These are phyloP conservation scores for Antheraea yamamai DNA, from an alignment of 2,888 invertebrate species.

Conservation along the genomic window DNA sequence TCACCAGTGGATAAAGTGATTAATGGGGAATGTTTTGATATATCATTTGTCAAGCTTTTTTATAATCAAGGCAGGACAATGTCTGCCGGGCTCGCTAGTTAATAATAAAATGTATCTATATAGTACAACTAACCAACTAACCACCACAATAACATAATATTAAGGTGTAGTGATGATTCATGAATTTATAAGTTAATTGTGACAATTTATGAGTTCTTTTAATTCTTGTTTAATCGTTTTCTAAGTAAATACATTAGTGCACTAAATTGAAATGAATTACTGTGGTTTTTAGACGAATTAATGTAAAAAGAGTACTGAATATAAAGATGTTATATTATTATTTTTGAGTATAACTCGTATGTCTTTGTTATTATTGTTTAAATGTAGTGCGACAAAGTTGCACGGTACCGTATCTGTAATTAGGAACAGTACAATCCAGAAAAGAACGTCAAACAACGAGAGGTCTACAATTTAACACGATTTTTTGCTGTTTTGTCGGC, in stretches of 20 bases:
- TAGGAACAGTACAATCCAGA: no score
- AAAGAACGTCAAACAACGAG: no score
- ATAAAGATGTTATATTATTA: not conserved
- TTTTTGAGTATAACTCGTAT: not conserved
- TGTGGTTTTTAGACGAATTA: not conserved
- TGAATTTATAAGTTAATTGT: not conserved
- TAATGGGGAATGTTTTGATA: no score
- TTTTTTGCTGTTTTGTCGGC: no score
- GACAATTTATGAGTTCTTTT: not conserved
- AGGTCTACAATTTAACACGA: no score
- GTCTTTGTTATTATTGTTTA: not conserved
- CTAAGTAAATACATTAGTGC: not conserved
- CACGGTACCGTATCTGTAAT: not conserved
- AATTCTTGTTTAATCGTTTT: not conserved
- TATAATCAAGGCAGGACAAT: no score
- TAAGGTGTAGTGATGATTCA: not conserved
- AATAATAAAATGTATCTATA: not conserved
- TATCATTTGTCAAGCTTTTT: no score
- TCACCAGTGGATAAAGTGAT: no score
- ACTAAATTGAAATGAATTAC: not conserved
- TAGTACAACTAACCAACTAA: not conserved
- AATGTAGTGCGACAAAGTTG: not conserved
- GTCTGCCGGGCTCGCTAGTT: not conserved
- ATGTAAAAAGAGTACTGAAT: not conserved
- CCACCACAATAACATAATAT: no score